Base-by-base conservation (phyloP, 2,113 vertebrate genomes). In the Ammodytes dubius region DNA sequence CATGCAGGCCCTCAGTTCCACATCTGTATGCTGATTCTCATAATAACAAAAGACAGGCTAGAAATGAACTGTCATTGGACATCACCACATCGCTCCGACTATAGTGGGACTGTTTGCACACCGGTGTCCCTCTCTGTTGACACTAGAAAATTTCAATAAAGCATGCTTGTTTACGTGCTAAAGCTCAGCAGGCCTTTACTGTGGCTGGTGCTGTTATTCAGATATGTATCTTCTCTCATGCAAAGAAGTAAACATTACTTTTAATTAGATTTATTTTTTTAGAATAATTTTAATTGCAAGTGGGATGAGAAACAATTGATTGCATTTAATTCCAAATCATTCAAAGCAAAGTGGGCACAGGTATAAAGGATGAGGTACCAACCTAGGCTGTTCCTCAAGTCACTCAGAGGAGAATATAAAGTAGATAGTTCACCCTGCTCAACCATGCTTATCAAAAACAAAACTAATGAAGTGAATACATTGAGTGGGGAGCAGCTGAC, bases 51-150 rank as follows among this genome's bases (percentile, higher is more conserved):
- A 35, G 83, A 91, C 87, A 83, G 75, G 72, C 83, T 80, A 89
- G 82, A 87, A 89, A 88, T 88, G 15, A 88, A 74, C 84, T 85
- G 84, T 91, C 84, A 88, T 17, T 4, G 64, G 84, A 85, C 87
- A 89, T 89, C 68, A 77, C 35, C 47, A 15, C 75, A 8, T 80
- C 47, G 2, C 45, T 19, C 9, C 4, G 6, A 52, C 54, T 71
- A 56, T 85, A 4, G 56, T 77, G 71, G 60, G 80, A 79, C 46
- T 80, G 84, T 60, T 72, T 68, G 13, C 50, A 15, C 66, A 13
- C 27, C 14, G 17, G n/a, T 35, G n/a, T 5, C 64, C 43, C 14
- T 43, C n/a, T 39, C 71, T 84, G 58, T 79, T 58, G 52, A 58
- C 60, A 75, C 42, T 70, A 79, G 7, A 35, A 57, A 11, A 37